Evolutionary conservation across 2,113 vertebrate genomes (phyloP).

Genomic region (Gobiocypris rarus): DNA sequence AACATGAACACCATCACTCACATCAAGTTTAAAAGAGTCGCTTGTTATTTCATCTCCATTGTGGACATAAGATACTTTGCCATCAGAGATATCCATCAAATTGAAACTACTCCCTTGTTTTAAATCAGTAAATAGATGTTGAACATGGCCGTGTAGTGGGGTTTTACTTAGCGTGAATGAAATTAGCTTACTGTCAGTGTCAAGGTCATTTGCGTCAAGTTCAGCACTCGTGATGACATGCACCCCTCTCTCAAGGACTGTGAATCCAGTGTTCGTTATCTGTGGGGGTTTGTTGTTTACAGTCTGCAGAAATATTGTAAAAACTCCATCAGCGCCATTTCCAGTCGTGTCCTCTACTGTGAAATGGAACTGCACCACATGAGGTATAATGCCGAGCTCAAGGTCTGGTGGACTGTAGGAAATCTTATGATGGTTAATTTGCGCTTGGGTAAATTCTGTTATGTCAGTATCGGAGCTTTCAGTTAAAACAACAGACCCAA

Average conservation of each 20-base stretch:
- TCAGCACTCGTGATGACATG: conserved; percentile 81
- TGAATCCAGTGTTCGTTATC: conserved; percentile 91
- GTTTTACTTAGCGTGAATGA: conserved; percentile 83
- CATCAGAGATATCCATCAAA: conserved; percentile 82
- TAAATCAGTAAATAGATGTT: conserved; percentile 76
- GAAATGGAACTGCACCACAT: conserved; percentile 89
- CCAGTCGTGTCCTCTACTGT: conserved; percentile 87
- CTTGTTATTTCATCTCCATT: conserved; percentile 79
- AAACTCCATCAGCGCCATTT: conserved; percentile 82
- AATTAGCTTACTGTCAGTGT: conserved; percentile 82
- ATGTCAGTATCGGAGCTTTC: conserved; percentile 83
- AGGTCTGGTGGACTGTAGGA: conserved; percentile 85
- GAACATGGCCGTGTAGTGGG: conserved; percentile 84
- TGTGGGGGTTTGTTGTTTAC: conserved; percentile 93
- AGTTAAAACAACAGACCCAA: conserved; percentile 87
- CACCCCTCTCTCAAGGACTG: conserved; percentile 79
- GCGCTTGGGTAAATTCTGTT: conserved; percentile 91
- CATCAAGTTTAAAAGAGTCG: conserved; percentile 86
- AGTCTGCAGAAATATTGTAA: conserved; percentile 87
- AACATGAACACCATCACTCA: conserved; percentile 89
- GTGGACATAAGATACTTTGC: conserved; percentile 84
- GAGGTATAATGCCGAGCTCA: conserved; percentile 88
- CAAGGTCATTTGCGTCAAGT: conserved; percentile 82
- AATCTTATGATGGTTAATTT: conserved; percentile 95
- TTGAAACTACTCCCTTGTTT: conserved; percentile 79